Evolutionary conservation across 37 sponge, comb jelly and placozoan species (phyloP).

Genomic region (Theonella swinhoei): DNA sequence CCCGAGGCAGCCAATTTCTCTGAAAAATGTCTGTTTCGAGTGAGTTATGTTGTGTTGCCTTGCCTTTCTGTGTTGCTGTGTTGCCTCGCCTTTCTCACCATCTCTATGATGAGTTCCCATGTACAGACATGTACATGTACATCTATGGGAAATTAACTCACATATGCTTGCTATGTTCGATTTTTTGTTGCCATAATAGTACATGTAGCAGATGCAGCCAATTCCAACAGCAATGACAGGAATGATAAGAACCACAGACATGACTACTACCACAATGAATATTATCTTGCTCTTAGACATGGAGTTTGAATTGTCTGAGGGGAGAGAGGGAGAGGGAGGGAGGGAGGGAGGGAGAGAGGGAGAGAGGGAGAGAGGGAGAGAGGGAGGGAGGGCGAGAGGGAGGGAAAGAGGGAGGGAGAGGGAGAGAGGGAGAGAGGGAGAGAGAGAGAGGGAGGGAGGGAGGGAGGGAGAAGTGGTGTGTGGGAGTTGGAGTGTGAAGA

Average conservation of each 20-base stretch:
- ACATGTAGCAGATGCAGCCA: conserved; percentile 1
- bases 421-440: too few relatives aligned
- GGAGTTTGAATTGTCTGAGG: background rate
- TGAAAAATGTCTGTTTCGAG: too few relatives aligned
- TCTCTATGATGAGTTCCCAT: too few relatives aligned
- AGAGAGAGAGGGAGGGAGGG: background rate
- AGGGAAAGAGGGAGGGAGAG: background rate
- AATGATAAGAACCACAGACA: background rate
- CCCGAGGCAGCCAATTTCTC: too few relatives aligned
- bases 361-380: background rate
- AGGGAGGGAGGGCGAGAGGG: background rate
- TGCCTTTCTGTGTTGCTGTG: too few relatives aligned
- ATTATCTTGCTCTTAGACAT: background rate
- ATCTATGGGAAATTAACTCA: too few relatives aligned
- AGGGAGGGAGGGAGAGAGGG: conserved; percentile 3
- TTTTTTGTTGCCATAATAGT: background rate
- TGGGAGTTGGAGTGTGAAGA: background rate
- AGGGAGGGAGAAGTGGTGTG: too few relatives aligned
- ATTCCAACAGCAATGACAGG: background rate
- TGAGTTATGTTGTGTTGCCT: too few relatives aligned
- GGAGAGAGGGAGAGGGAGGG: conserved; percentile 5
- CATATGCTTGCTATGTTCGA: too few relatives aligned
- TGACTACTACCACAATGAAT: background rate
- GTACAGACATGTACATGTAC: too few relatives aligned
- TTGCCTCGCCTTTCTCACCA: too few relatives aligned